phyloP scores from a whole-genome alignment of 2,888 invertebrate genomes.

The Gymnoscelis rufifasciata region DNA sequence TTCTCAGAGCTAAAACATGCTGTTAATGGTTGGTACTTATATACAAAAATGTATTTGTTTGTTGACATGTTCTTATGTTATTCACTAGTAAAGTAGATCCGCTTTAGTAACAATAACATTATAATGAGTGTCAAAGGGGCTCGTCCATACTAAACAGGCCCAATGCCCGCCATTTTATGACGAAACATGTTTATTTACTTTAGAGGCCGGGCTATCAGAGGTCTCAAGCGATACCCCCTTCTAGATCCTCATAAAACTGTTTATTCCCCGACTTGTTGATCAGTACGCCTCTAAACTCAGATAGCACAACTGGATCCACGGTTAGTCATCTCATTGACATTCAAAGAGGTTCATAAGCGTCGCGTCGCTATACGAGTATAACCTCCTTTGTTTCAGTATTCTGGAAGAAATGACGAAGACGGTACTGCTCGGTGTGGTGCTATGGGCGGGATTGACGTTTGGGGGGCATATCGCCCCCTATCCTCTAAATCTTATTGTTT shows the following conservation, averaged over 20 bases:
- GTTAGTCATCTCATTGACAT: constrained; percentile 40
- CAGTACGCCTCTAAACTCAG: constrained; percentile 50
- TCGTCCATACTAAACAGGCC: constrained; percentile 41
- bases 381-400: constrained; percentile 60
- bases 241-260: constrained; percentile 53
- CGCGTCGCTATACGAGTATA: constrained; percentile 11
- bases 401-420: constrained; percentile 75
- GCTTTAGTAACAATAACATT: neutral
- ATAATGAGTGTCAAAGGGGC: constrained; percentile 44
- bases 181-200: constrained; percentile 38
- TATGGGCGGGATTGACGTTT: constrained; percentile 70
- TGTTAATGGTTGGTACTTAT: too few relatives aligned
- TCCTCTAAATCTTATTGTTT: constrained; percentile 61
- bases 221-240: constrained; percentile 53
- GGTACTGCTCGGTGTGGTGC: constrained; percentile 64
- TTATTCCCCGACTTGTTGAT: constrained; percentile 41
- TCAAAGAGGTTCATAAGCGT: constrained; percentile 37
- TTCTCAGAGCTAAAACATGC: too few relatives aligned
- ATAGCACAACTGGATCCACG: constrained; percentile 40
- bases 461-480: constrained; percentile 70
- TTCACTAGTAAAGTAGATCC: too few relatives aligned
- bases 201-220: constrained; percentile 48
- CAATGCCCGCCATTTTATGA: constrained; percentile 29
- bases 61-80: too few relatives aligned
- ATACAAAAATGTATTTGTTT: too few relatives aligned